A percentile compares a stretch with the other conserved stretches of the same genome.
phyloP scores from a whole-genome alignment of 1,140 invertebrate genomes.

The Argopecten irradians region DNA sequence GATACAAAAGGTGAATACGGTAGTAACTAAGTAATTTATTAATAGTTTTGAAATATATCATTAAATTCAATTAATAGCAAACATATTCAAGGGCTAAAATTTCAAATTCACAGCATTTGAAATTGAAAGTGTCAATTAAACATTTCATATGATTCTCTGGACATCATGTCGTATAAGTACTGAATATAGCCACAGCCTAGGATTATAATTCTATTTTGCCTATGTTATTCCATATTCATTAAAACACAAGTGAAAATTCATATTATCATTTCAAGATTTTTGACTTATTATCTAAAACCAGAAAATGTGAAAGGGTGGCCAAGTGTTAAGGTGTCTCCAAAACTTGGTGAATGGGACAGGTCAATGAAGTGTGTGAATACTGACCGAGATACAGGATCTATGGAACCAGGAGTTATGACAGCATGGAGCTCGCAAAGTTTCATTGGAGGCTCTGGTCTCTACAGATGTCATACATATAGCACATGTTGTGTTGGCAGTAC shows the following conservation, averaged over 20 bases:
- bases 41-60: too few relatives aligned
- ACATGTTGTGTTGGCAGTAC: conserved; percentile 71
- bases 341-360: background rate
- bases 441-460: conserved; percentile 69
- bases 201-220: too few relatives aligned
- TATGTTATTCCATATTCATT: too few relatives aligned
- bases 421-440: conserved; percentile 81
- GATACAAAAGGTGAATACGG: too few relatives aligned
- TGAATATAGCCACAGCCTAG: too few relatives aligned
- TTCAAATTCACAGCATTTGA: background rate
- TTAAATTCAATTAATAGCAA: background rate
- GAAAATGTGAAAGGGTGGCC: background rate
- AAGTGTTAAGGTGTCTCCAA: background rate
- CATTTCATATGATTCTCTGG: too few relatives aligned
- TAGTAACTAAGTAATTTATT: too few relatives aligned
- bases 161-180: too few relatives aligned
- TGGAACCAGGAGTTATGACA: conserved; percentile 83
- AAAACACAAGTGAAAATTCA: too few relatives aligned
- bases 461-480: conserved; percentile 81
- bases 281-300: too few relatives aligned
- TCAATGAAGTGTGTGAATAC: background rate
- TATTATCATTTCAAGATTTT: too few relatives aligned
- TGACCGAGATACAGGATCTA: conserved; percentile 81
- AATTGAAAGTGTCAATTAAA: too few relatives aligned
- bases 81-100: background rate